Evolutionary conservation across 2,888 invertebrate genomes (phyloP), one percentile per base, ranked within the genome.

Genomic region (Meta bourneti): DNA sequence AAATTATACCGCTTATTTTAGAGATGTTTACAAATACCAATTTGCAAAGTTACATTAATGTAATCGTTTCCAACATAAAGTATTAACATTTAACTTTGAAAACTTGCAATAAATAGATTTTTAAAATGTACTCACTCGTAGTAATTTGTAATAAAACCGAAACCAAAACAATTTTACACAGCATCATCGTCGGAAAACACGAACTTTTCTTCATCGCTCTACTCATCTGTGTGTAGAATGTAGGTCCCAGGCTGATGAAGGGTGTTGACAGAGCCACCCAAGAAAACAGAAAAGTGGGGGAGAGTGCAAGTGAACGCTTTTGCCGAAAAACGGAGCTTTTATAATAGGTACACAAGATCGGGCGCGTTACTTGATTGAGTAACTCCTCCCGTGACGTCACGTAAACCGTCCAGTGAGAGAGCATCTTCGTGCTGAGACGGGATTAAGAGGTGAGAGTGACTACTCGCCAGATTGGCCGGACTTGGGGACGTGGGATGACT

Each of bases 301-400:
- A 20, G n/a, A 69, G 48, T 85, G 83, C 54, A 70, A 77, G 85
- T 85, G 77, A 69, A 16, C 49, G 34, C 19, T 54, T 52, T 16
- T 74, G 9, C 34, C 19, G 34, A 6, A 52, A 74, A n/a, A 74
- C n/a, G 72, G n/a, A 11, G 34, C 78, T 89, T 89, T 89, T 89
- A 89, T 89, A 89, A 78, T 78, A 84, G 20, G 54, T 75, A 61
- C 75, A 77, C 6, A 51, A 70, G 51, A 82, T 74, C 75, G 75
- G 81, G 48, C 9, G 84, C 34, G 91, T 72, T 20, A 20, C 48
- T 51, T 74, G 82, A 81, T 82, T 86, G 71, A 77, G 91, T 70
- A 78, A 86, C 80, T 78, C 71, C 51, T 34, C 51, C 13, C n/a
- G 77, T 91, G 91, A 91, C 91, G 91, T 91, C 91, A 91, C 91